Percentiles rank a stretch among this genome's conserved stretches.
phyloP scores from a whole-genome alignment of 2,113 vertebrate genomes.

The Narcine bancroftii region DNA sequence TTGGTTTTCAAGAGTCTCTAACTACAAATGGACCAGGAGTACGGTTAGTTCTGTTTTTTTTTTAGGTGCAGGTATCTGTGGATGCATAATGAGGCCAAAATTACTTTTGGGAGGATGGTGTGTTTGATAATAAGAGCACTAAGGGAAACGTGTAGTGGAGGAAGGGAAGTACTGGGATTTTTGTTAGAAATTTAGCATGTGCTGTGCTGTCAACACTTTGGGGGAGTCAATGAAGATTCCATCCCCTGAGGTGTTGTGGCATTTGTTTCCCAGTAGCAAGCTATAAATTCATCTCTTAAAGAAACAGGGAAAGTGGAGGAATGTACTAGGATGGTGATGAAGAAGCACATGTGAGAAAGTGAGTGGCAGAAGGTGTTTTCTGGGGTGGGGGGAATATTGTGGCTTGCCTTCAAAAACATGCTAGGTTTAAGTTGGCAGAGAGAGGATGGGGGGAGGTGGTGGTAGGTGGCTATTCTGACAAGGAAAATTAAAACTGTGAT shows the following conservation, averaged over 20 bases:
- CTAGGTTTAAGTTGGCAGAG: no score
- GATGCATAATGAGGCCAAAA: background rate
- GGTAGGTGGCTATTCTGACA: no score
- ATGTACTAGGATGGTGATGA: no score
- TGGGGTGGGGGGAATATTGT: no score
- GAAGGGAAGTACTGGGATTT: background rate
- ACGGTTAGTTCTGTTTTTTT: background rate
- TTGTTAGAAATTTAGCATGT: background rate
- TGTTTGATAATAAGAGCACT: background rate
- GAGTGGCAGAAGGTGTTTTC: no score
- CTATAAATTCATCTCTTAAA: no score
- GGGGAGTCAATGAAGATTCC: background rate
- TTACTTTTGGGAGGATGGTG: background rate
- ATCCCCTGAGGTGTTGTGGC: background rate
- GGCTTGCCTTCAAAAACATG: no score
- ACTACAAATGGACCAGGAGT: background rate
- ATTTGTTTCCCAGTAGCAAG: background rate
- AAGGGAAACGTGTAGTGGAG: background rate
- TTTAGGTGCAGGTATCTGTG: background rate
- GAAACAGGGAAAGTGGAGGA: no score
- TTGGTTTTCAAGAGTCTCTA: background rate
- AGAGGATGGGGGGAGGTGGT: no score
- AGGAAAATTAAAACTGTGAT: no score
- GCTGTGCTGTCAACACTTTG: background rate
- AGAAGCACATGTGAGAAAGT: no score